phyloP scores from a whole-genome alignment of 1,140 invertebrate species.

The Nephotettix cincticeps region DNA sequence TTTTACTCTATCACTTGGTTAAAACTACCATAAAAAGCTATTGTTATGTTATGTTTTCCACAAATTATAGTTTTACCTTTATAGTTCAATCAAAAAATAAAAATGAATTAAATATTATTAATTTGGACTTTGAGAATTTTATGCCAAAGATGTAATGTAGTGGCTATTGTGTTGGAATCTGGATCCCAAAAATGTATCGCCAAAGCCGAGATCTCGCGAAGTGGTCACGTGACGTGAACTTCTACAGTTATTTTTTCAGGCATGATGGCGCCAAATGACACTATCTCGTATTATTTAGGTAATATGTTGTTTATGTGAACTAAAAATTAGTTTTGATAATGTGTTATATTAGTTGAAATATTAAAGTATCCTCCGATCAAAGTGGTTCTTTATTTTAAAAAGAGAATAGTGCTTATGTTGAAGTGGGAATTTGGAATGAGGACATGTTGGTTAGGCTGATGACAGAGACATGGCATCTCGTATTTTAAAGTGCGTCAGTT shows the following conservation, averaged over 20 bases:
- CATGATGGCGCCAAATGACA: slow-evolving; percentile 60
- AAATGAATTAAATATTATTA: too few species aligned
- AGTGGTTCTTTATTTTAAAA: slow-evolving; percentile 30
- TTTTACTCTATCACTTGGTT: too few species aligned
- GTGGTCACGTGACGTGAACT: slow-evolving; percentile 54
- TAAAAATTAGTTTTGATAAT: slow-evolving; percentile 21
- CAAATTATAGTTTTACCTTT: too few species aligned
- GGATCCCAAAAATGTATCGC: slow-evolving; percentile 40
- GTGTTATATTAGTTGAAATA: slow-evolving; percentile 21
- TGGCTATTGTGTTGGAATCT: slow-evolving; percentile 37
- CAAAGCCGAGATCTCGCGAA: slow-evolving; percentile 39
- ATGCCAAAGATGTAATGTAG: slow-evolving; percentile 12
- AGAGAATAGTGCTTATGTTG: slow-evolving; percentile 39
- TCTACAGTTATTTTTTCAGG: slow-evolving; percentile 57
- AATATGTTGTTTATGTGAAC: slow-evolving; percentile 46
- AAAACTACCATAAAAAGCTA: too few species aligned
- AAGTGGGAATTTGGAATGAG: slow-evolving; percentile 53
- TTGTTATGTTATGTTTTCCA: too few species aligned
- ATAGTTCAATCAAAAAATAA: too few species aligned
- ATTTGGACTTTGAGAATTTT: too few species aligned
- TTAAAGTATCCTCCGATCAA: slow-evolving; percentile 14
- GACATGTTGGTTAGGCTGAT: slow-evolving; percentile 57
- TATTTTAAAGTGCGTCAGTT: background rate
- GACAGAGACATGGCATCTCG: slow-evolving; percentile 36
- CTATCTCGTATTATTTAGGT: slow-evolving; percentile 51